Conservation (phyloP, 2,888 invertebrate genomes). For the Melangyna quadrimaculata region DNA sequence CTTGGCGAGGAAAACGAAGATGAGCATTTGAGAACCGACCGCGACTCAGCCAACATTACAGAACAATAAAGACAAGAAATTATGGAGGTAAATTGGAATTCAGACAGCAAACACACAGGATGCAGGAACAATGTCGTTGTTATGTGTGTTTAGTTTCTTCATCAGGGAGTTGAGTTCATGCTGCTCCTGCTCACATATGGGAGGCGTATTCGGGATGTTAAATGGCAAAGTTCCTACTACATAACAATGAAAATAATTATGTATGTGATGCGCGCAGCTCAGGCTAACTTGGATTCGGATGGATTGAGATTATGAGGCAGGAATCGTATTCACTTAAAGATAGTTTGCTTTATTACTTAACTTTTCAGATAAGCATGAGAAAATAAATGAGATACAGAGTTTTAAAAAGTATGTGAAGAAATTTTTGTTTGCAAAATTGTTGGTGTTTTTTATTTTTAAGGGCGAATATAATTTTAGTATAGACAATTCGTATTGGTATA, state of each 20-base stretch:
- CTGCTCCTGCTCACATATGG: slow-evolving; percentile 6
- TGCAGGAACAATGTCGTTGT: slow-evolving; percentile 28
- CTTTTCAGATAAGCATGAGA: background rate
- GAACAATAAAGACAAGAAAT: slow-evolving; percentile 5
- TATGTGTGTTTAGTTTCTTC: slow-evolving; percentile 3
- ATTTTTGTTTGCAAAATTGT: too few relatives aligned
- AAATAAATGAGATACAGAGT: background rate
- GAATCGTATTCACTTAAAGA: background rate
- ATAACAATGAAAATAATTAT: slow-evolving; percentile 12
- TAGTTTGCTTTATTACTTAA: background rate
- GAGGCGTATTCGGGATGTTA: slow-evolving; percentile 25
- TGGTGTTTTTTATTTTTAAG: too few relatives aligned
- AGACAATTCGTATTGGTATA: too few relatives aligned
- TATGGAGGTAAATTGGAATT: slow-evolving; percentile 39
- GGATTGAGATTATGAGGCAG: background rate
- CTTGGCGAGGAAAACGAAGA: slow-evolving; percentile 10
- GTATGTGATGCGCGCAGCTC: too few relatives aligned
- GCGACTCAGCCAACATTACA: background rate
- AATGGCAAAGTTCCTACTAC: slow-evolving; percentile 1
- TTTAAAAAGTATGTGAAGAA: background rate
- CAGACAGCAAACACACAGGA: slow-evolving; percentile 25
- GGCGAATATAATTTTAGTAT: too few relatives aligned
- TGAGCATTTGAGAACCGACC: background rate
- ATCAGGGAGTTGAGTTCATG: slow-evolving; percentile 33
- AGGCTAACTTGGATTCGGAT: background rate